Evolutionary conservation across 1,140 invertebrate species (phyloP), one percentile per base, ranked within the genome.

Genomic region (Oncopeltus fasciatus): DNA sequence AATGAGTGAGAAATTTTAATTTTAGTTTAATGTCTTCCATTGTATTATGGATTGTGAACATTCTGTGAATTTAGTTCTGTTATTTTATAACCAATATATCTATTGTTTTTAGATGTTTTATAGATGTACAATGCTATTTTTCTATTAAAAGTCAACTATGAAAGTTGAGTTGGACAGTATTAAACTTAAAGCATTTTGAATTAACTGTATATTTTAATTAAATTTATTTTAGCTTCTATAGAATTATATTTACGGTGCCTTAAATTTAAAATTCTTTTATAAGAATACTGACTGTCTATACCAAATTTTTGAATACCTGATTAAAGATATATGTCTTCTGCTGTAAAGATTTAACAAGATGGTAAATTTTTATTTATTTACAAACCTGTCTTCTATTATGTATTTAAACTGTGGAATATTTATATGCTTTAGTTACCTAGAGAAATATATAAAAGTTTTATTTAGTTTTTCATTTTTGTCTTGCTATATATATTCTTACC

Each of bases 361-460:
- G 9, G 12, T 26, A 24, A 20, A 3, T 27, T 53, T 18, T 53
- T 9, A 27, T 18, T 53, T 21, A 24, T 53, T 24, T 53, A 53
- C 26, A 24, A 53, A 8, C 24, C 49, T 53, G 49, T 53, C 24
- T 9, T 53, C 21, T 9, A 53, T 24, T 8, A 24, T 53, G 20
- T 24, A 53, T 53, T 53, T 53, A 27, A 24, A 24, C 26, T 53
- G 24, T 53, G 20, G 16, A 53, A 53, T 24, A 53, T 53, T 18
- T 53, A 53, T n/a, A 53, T 53, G 24, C 49, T 53, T 53, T 53
- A 53, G 49, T 53, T 53, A 53, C 49, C 49, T 53, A 53, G 49
- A 53, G 26, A 24, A 53, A 27, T 38, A 53, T 53, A 24, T 53
- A 14, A 53, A 53, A 53, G 18, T 53, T 53, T 8, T 53, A 53